Conservation (phyloP, 64 coral and sea anemone genomes). For the Montipora efflorescens region DNA sequence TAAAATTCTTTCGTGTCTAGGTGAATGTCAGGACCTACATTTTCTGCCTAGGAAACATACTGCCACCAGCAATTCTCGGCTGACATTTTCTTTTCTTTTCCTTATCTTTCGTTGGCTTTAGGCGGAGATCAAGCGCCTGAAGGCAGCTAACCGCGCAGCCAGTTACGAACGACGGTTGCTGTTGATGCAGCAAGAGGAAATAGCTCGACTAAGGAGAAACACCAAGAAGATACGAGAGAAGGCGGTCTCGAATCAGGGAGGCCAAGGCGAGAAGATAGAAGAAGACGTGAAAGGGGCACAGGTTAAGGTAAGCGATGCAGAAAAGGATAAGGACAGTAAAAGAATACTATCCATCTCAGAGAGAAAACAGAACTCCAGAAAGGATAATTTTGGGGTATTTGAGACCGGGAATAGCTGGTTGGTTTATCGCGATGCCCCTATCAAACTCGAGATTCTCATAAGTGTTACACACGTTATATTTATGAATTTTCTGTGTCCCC, state of each 20-base stretch:
- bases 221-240: conserved; percentile 88
- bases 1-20: too few relatives aligned
- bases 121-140: conserved; percentile 98
- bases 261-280: neutral
- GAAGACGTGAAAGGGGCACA: conserved; percentile 32
- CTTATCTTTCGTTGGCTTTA: conserved; percentile 23
- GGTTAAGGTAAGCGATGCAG: neutral
- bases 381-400: too few relatives aligned
- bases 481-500: too few relatives aligned
- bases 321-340: neutral
- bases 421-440: too few relatives aligned
- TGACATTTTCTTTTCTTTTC: too few relatives aligned
- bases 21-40: too few relatives aligned
- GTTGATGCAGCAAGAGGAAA: conserved; percentile 94
- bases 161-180: conserved; percentile 90
- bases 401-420: too few relatives aligned
- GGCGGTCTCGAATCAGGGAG: conserved; percentile 48
- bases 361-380: too few relatives aligned
- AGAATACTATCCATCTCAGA: too few relatives aligned
- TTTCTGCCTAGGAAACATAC: too few relatives aligned
- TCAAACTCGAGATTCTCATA: too few relatives aligned
- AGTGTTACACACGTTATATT: too few relatives aligned
- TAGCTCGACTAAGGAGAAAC: conserved; percentile 74
- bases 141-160: conserved; percentile 90
- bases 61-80: neutral